Evolutionary conservation across 2,797 vertebrate genomes (phyloP).

Genomic region (Poecilia velifera): DNA sequence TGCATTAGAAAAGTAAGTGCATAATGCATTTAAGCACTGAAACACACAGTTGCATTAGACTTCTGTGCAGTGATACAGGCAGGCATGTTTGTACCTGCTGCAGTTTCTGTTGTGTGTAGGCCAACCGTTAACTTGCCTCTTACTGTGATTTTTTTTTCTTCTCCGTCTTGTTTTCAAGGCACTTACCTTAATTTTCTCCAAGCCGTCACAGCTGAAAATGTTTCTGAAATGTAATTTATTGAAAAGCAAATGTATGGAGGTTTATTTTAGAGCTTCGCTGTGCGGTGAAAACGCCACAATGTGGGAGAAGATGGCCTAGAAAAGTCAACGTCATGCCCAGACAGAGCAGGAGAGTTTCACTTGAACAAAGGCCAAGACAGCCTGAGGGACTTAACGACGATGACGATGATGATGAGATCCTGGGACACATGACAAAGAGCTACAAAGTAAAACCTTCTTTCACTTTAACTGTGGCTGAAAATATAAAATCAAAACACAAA

Average conservation of each 20-base stretch:
- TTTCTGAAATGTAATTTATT: background rate
- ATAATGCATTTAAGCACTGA: conserved; percentile 24
- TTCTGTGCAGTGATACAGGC: conserved; percentile 40
- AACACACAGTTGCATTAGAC: conserved; percentile 30
- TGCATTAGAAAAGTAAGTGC: background rate
- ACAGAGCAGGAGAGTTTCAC: conserved; percentile 74
- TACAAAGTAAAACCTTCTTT: background rate
- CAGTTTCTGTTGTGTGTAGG: conserved; percentile 83
- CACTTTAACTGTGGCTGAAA: background rate
- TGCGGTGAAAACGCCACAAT: background rate
- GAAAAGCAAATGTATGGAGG: background rate
- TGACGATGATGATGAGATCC: background rate
- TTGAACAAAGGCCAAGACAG: conserved; percentile 78
- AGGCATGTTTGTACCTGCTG: conserved; percentile 79
- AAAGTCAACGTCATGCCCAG: conserved; percentile 18
- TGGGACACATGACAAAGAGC: background rate
- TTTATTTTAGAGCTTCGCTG: background rate
- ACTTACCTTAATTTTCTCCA: conserved; percentile 16
- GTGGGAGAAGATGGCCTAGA: conserved; percentile 28
- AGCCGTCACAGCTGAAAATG: background rate
- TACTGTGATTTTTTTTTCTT: conserved; percentile 13
- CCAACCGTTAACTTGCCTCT: conserved; percentile 69
- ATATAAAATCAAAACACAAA: background rate
- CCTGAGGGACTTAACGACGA: conserved; percentile 37
- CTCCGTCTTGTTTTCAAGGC: conserved; percentile 18